Evolutionary conservation across 2,888 invertebrate species (phyloP).

Genomic region (Thelaira solivaga): DNA sequence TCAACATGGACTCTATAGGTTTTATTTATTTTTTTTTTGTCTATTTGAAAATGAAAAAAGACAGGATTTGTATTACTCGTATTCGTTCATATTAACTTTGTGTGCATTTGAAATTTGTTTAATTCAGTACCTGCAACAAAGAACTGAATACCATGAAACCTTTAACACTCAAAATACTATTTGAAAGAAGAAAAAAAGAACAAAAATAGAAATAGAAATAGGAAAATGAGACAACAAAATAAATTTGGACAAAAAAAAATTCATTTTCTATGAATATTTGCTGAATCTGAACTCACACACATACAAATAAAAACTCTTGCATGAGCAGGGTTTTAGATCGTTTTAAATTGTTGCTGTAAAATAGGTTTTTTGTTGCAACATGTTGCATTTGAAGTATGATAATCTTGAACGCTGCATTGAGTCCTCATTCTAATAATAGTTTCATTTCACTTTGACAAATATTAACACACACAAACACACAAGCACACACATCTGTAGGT

Average conservation of each 20-base stretch:
- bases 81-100: conserved; percentile 9
- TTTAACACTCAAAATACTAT: conserved; percentile 2
- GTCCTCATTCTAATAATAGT: neutral
- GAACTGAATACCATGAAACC: neutral
- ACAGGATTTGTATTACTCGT: neutral
- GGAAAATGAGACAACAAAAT: no score
- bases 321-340: conserved; percentile 5
- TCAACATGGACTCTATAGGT: neutral
- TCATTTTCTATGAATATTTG: conserved; percentile 28
- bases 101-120: conserved; percentile 36
- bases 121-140: conserved; percentile 20
- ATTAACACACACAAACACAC: neutral
- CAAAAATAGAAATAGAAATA: neutral
- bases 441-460: conserved; percentile 15
- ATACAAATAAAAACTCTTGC: neutral
- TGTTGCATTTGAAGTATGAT: neutral
- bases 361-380: conserved; percentile 17
- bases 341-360: neutral
- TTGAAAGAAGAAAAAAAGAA: neutral
- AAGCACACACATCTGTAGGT: neutral
- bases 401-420: neutral
- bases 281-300: neutral
- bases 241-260: no score
- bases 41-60: neutral
- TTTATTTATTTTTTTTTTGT: neutral